A percentile compares a stretch with the other conserved stretches of the same genome.
phyloP scores from a whole-genome alignment of 2,797 vertebrate species.

The Lycodopsis pacificus region DNA sequence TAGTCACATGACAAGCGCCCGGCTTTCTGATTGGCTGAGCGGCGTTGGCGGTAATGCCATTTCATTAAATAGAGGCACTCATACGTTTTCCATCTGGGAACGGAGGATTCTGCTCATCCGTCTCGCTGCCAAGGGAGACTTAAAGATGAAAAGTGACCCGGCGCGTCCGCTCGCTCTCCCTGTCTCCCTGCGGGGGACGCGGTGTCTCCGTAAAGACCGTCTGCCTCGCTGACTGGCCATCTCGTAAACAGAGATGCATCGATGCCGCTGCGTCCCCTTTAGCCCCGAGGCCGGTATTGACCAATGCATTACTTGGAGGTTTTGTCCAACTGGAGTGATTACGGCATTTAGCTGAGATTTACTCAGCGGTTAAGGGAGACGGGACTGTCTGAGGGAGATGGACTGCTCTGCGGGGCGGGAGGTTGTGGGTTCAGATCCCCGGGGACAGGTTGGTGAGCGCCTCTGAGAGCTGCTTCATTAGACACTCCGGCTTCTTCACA shows the following conservation, averaged over 20 bases:
- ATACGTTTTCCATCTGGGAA: constrained; percentile 59
- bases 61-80: constrained; percentile 71
- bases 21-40: constrained; percentile 63
- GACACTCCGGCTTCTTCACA: constrained; percentile 32
- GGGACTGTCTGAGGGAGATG: constrained; percentile 47
- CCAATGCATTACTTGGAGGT: constrained; percentile 66
- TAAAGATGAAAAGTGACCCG: constrained; percentile 75
- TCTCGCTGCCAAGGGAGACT: constrained; percentile 57
- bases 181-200: constrained; percentile 45
- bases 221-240: constrained; percentile 58
- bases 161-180: constrained; percentile 33
- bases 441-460: constrained; percentile 24
- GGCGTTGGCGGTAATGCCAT: constrained; percentile 55
- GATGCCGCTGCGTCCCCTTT: constrained; percentile 50
- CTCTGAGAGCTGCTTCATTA: constrained; percentile 53
- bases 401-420: constrained; percentile 19
- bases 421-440: constrained; percentile 56
- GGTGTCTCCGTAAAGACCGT: constrained; percentile 55
- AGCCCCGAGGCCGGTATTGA: constrained; percentile 70
- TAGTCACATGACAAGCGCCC: constrained; percentile 70
- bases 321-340: constrained; percentile 75
- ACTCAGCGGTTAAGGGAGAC: constrained; percentile 46
- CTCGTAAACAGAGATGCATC: constrained; percentile 73
- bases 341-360: constrained; percentile 71
- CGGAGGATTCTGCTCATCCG: constrained; percentile 48